Evolutionary conservation across 2,888 invertebrate species (phyloP).

Genomic region (Xestia xanthographa): DNA sequence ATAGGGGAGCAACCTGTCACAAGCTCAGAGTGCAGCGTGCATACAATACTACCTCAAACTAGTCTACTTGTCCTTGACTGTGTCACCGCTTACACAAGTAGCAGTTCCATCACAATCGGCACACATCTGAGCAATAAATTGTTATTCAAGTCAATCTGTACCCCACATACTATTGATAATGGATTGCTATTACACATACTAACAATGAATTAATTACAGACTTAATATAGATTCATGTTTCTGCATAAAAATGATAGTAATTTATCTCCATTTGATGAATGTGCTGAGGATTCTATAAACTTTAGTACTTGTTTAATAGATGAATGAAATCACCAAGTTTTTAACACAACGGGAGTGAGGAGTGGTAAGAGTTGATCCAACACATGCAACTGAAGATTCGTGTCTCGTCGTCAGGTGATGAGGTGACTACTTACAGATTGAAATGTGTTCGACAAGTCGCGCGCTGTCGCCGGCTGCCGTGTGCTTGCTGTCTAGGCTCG

Average conservation of each 20-base stretch:
- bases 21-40: background rate
- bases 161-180: background rate
- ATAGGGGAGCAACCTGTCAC: background rate
- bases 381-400: background rate
- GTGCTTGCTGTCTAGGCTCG: background rate
- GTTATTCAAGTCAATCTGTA: background rate
- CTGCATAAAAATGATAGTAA: background rate
- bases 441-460: background rate
- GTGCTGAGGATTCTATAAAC: background rate
- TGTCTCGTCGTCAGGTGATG: background rate
- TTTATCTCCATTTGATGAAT: background rate
- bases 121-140: background rate
- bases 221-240: background rate
- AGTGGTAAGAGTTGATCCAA: background rate
- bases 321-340: background rate
- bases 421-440: slow-evolving; percentile 30
- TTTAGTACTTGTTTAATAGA: background rate
- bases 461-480: background rate
- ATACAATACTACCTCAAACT: background rate
- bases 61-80: background rate
- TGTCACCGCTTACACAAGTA: background rate
- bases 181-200: background rate
- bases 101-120: background rate
- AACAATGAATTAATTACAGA: background rate
- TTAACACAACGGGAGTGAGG: background rate